These are phyloP conservation scores for Ctenicera cuprea DNA, from an alignment of 2,888 invertebrate species.

Conservation along the genomic window DNA sequence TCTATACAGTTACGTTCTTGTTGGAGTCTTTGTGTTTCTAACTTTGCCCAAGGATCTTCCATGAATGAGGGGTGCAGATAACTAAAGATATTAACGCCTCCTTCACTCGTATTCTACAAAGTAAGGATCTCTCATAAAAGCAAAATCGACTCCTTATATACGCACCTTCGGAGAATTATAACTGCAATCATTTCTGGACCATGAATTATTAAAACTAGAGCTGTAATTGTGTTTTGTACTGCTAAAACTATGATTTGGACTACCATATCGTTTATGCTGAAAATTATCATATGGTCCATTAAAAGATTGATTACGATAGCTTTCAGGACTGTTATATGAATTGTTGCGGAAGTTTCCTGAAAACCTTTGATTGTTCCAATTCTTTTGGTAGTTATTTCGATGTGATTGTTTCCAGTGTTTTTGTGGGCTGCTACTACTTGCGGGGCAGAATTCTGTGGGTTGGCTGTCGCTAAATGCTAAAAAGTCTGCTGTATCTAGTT, in stretches of 20 bases:
- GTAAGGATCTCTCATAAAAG: neutral
- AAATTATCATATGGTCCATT: constrained; percentile 3
- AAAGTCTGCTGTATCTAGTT: constrained; percentile 56
- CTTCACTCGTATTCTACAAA: constrained; percentile 26
- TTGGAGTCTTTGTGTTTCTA: constrained; percentile 54
- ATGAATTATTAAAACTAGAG: constrained; percentile 15
- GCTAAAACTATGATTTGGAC: constrained; percentile 50
- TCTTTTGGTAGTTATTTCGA: constrained; percentile 48
- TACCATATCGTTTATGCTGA: constrained; percentile 23
- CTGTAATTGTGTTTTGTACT: constrained; percentile 28
- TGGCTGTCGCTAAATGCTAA: constrained; percentile 55
- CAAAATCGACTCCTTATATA: too few relatives aligned
- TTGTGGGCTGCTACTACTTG: constrained; percentile 59
- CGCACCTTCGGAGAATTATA: constrained; percentile 27
- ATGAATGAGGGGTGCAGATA: constrained; percentile 62
- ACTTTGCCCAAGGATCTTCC: constrained; percentile 63
- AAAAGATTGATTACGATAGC: neutral
- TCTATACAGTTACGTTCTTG: neutral
- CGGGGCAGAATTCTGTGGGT: constrained; percentile 56
- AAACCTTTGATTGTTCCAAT: constrained; percentile 43
- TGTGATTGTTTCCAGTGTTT: constrained; percentile 31
- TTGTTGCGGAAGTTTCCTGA: constrained; percentile 37
- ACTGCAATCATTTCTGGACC: constrained; percentile 36
- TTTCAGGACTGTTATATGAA: constrained; percentile 42
- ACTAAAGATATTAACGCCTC: constrained; percentile 39